Conservation (phyloP, 2,888 invertebrate genomes). For the Phlogophora meticulosa region DNA sequence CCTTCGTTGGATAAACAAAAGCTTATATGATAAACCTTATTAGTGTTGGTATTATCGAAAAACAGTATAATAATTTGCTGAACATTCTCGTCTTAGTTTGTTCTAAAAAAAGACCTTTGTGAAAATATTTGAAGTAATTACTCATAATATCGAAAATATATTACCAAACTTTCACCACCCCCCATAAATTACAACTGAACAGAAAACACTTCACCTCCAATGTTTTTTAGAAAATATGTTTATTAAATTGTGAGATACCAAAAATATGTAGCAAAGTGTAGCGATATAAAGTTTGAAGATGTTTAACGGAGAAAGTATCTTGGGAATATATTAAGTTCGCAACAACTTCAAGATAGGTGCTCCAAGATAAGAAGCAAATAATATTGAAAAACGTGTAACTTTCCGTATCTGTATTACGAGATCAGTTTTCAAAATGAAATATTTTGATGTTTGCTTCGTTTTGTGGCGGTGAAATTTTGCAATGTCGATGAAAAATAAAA, state of each 20-base stretch:
- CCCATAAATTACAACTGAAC: conserved; percentile 48
- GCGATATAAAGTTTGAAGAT: conserved; percentile 73
- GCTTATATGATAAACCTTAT: too few relatives aligned
- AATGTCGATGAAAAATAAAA: neutral
- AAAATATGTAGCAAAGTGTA: conserved; percentile 67
- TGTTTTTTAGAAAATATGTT: conserved; percentile 63
- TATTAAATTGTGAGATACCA: conserved; percentile 66
- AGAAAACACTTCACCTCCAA: conserved; percentile 51
- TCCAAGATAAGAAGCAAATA: conserved; percentile 67
- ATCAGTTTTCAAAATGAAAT: conserved; percentile 53
- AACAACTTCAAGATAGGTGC: conserved; percentile 73
- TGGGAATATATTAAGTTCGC: conserved; percentile 75
- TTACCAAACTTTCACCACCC: conserved; percentile 37
- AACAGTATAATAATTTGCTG: too few relatives aligned
- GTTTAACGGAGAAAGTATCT: conserved; percentile 73
- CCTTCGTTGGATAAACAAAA: too few relatives aligned
- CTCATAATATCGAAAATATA: conserved; percentile 40
- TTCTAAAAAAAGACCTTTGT: neutral
- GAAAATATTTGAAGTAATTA: conserved; percentile 29
- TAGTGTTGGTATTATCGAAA: too few relatives aligned
- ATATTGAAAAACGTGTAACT: conserved; percentile 68
- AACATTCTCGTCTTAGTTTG: neutral
- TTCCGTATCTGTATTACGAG: conserved; percentile 58
- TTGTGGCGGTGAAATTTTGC: conserved; percentile 17
- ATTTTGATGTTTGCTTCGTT: conserved; percentile 32